Percentiles rank a stretch among this genome's conserved stretches.
phyloP scores from a whole-genome alignment of 2,797 vertebrate genomes.

The Schizopygopsis pylzovi region DNA sequence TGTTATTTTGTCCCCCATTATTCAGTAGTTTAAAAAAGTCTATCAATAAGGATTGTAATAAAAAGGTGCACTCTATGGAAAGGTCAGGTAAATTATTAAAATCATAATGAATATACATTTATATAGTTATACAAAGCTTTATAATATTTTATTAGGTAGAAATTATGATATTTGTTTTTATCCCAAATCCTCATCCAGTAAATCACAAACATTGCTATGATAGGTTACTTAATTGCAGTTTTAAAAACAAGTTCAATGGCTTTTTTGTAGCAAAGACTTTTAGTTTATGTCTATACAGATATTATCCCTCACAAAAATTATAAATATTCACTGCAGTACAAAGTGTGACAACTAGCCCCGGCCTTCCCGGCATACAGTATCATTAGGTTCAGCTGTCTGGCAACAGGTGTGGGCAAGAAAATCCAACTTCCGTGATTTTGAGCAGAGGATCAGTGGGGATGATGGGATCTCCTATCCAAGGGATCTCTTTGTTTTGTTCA shows the following conservation, averaged over 20 bases:
- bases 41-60: not conserved
- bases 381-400: constrained; percentile 18
- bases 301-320: not conserved
- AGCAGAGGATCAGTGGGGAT: constrained; percentile 27
- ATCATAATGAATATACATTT: not conserved
- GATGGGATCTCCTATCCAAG: constrained; percentile 41
- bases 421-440: constrained; percentile 23
- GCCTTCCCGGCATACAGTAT: not conserved
- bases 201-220: not conserved
- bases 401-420: constrained; percentile 52
- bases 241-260: not conserved
- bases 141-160: not conserved
- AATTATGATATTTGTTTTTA: not conserved
- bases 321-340: not conserved
- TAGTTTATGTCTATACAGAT: not conserved
- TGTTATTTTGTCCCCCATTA: too few species aligned
- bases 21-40: too few species aligned
- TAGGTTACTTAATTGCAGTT: not conserved
- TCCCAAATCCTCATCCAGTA: not conserved
- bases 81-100: not conserved
- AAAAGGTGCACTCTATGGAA: not conserved
- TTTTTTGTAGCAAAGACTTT: not conserved
- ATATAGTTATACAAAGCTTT: not conserved
- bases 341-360: constrained; percentile 36
- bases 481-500: constrained; percentile 49